A percentile compares a stretch with the other conserved stretches of the same genome.
Evolutionary conservation across 2,888 invertebrate species (phyloP).

Genomic region (Dioctria rufipes): DNA sequence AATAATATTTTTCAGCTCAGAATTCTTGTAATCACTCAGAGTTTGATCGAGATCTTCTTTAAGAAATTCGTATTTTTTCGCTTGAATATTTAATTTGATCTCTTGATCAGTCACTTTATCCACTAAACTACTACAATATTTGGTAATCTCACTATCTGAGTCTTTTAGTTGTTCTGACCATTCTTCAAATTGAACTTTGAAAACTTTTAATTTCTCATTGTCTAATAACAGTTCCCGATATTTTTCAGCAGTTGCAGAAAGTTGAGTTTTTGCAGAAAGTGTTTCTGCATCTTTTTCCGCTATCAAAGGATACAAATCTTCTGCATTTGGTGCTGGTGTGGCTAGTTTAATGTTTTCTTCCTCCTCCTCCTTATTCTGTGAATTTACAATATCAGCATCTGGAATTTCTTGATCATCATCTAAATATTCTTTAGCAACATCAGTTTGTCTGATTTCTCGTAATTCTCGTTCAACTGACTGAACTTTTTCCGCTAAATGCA

Average conservation of each 20-base stretch:
- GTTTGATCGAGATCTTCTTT: conserved; percentile 67
- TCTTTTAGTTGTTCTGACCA: conserved; percentile 61
- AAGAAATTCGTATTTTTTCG: conserved; percentile 65
- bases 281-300: conserved; percentile 59
- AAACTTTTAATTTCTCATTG: conserved; percentile 66
- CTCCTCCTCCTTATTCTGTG: not conserved
- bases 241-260: conserved; percentile 59
- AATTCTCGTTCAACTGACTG: conserved; percentile 6
- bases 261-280: conserved; percentile 58
- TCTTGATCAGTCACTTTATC: conserved; percentile 64
- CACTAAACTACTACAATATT: conserved; percentile 63
- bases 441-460: conserved; percentile 13
- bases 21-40: conserved; percentile 62
- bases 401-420: not conserved
- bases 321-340: not conserved
- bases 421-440: not conserved
- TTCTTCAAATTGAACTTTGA: conserved; percentile 60
- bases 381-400: not conserved
- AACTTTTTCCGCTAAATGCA: conserved; percentile 59
- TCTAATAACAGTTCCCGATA: conserved; percentile 61
- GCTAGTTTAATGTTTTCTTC: not conserved
- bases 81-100: conserved; percentile 62
- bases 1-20: conserved; percentile 64
- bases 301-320: conserved; percentile 63
- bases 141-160: conserved; percentile 64